Evolutionary conservation across 30 jellyfish, hydroid and myxozoan genomes (phyloP), one percentile per base, ranked within the genome.

Genomic region (Hydractinia symbiolongicarpus): DNA sequence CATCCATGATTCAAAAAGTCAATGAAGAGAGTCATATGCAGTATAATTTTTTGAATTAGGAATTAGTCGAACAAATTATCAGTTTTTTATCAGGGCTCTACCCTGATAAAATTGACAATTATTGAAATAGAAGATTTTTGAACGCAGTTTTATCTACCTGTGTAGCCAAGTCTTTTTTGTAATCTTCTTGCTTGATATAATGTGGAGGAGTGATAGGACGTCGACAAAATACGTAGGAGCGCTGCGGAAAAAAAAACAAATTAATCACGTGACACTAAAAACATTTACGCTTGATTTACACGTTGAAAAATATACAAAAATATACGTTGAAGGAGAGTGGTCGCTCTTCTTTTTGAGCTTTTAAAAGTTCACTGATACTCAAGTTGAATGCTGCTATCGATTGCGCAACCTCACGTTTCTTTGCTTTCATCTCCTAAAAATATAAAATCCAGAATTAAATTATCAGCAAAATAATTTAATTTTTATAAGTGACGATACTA

Each of bases 191-290:
- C 40, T 85, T 51, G 57, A 83, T 60, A 61, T 79, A 84, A 84
- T 83, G 84, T 11, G 98, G 95, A 10, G 98, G 98, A 55, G 97
- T 93, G 62, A 93, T 89, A 1, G 86, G 70, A 50, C 98, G 82
- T 61, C 83, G 74, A 85, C 81, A 79, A 76, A 93, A 93, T 0
- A 93, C 90, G 73, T 77, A 93, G 14, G 98, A 93, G 14, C 98
- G 95, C 98, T 93, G 44, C 2, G 44, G 44, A 69, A 72, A 68
- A 79, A 71, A 1, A 64, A 6, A 7, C 52, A 64, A 13, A 6
- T 44, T 13, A 64, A 64, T 7, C 7, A 13, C 8, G 74, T 64
- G 19, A 64, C 9, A n/a, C 9, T 64, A 11, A 58, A n/a, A 8
- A 49, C 6, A 60, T 21, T 54, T 5, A 4, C 44, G 4, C 10